phyloP scores from a whole-genome alignment of 35 echinoderm and acorn worm species.

The Chiridota heheva region DNA sequence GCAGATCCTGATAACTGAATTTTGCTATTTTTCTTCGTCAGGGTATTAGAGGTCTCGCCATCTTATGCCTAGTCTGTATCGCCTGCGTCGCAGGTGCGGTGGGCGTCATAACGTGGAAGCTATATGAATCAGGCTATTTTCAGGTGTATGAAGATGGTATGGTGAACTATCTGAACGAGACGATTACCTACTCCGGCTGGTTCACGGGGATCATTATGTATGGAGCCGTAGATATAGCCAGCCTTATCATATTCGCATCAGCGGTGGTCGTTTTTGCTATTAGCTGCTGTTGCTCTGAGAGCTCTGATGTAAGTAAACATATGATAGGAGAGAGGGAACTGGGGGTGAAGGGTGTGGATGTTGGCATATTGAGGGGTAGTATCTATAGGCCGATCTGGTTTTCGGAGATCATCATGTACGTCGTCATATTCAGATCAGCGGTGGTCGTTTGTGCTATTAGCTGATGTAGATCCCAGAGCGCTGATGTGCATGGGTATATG shows the following conservation, averaged over 20 bases:
- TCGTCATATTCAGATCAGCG: too few species aligned
- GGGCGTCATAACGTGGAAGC: slow-evolving; percentile 31
- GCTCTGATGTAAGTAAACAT: slow-evolving; percentile 43
- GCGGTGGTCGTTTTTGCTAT: slow-evolving; percentile 10
- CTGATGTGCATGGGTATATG: too few species aligned
- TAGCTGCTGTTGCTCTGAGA: slow-evolving; percentile 32
- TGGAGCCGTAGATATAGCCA: slow-evolving; percentile 5
- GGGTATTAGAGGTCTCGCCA: slow-evolving; percentile 27
- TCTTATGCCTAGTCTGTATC: slow-evolving; percentile 37
- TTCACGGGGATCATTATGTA: slow-evolving; percentile 26
- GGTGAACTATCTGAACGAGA: slow-evolving; percentile 22
- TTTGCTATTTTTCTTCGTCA: too few species aligned
- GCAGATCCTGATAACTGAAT: neutral
- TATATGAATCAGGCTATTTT: slow-evolving; percentile 29
- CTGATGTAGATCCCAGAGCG: too few species aligned
- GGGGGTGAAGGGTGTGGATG: too few species aligned
- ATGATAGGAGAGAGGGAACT: too few species aligned
- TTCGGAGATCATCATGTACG: too few species aligned
- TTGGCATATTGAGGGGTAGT: too few species aligned
- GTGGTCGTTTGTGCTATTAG: too few species aligned
- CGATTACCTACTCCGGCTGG: slow-evolving; percentile 20
- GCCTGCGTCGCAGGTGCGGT: slow-evolving; percentile 35
- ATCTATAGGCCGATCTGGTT: too few species aligned
- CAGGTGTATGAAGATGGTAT: slow-evolving; percentile 10
- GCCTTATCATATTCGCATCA: neutral